Base-by-base conservation (phyloP, 2,888 invertebrate species). In the Conus canariensis region DNA sequence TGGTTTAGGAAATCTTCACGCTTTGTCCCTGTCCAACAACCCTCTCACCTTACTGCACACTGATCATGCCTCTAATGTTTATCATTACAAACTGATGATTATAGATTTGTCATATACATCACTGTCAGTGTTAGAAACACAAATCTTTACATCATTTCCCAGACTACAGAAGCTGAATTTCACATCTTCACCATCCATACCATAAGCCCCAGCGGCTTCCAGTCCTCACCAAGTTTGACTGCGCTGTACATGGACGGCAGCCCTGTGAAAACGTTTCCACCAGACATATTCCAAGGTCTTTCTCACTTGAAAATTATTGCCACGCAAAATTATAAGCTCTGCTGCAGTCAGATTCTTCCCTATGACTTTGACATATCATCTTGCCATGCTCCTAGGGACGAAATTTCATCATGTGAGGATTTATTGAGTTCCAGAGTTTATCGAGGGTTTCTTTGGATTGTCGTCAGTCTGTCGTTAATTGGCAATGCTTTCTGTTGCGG, bases 331-430 rank as follows among this genome's bases (percentile, higher is more conserved):
- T 85, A 59, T 58, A 85, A 25, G 19, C 59, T 85, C 1, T 85
- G 85, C n/a, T 85, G 85, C 59, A 22, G n/a, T 3, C 12, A 22
- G 59, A 59, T 59, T n/a, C 59, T 85, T 16, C 85, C 85, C 5
- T n/a, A 4, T n/a, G 8, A 58, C 25, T 59, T 85, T 59, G 59
- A n/a, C 6, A 59, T n/a, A 10, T n/a, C 19, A 19, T 58, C 19
- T 9, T 85, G 85, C 19, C n/a, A 59, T n/a, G 30, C 85, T 14
- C 85, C 85, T 16, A 58, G 59, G 16, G 85, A 85, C 12, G 85
- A 58, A 58, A 59, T 85, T 85, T 85, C 85, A 12, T 85, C 85
- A 0, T 85, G 85, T 56, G n/a, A 83, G 58, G 82, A 83, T 58
- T 83, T 83, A 56, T 8, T 83, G 22, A 56, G 58, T 10, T 83